These are phyloP conservation scores for Gavia stellata DNA, from an alignment of 2,113 vertebrate genomes.

Conservation along the genomic window DNA sequence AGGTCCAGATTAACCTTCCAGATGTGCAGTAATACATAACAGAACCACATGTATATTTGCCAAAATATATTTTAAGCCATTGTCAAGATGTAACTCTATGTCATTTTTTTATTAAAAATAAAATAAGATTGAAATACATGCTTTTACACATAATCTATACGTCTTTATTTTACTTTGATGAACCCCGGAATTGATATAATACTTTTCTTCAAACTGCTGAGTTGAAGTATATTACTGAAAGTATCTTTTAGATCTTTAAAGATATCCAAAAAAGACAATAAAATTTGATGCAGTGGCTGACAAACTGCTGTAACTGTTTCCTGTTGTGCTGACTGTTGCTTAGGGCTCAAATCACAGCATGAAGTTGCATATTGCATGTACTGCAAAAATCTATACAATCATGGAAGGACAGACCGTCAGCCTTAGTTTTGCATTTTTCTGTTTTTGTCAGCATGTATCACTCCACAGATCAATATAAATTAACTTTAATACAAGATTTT, in stretches of 20 bases:
- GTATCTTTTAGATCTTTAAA: neutral
- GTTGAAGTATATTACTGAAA: neutral
- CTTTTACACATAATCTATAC: neutral
- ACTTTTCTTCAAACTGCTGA: neutral
- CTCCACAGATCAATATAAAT: slow-evolving; percentile 30
- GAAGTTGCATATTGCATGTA: neutral
- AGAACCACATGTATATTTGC: neutral
- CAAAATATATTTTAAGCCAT: neutral
- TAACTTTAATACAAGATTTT: slow-evolving; percentile 34
- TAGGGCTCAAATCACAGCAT: neutral
- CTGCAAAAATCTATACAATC: neutral
- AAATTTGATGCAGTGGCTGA: neutral
- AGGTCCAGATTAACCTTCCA: neutral
- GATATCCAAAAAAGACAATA: neutral
- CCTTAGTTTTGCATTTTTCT: slow-evolving; percentile 6
- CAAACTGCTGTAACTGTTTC: neutral
- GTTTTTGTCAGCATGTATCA: slow-evolving; percentile 6
- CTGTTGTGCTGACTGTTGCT: neutral
- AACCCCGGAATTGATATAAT: neutral
- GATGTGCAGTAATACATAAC: neutral
- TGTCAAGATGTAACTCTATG: neutral
- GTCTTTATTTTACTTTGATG: neutral
- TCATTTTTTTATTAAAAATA: neutral
- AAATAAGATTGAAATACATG: neutral
- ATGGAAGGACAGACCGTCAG: neutral